Evolutionary conservation across 2,888 invertebrate species (phyloP), one percentile per base, ranked within the genome.

Genomic region (Clepsis dumicolana): DNA sequence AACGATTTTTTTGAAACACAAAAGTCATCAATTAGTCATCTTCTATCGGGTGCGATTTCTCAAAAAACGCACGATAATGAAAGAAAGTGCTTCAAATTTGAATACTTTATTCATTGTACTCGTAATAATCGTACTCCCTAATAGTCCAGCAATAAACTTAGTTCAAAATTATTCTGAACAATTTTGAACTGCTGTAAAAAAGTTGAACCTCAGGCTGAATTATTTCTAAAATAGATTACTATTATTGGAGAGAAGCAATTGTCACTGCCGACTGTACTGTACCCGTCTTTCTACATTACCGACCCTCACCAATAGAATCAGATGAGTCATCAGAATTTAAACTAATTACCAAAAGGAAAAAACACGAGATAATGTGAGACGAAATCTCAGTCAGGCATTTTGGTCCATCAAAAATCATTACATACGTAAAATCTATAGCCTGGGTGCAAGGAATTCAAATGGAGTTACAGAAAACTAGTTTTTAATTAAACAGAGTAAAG

Each of bases 271-370:
- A 53, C 68, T 59, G 57, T 68, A 68, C 53, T n/a, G n/a, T n/a
- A n/a, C 65, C 24, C n/a, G 53, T 70, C 53, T 27, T 53, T 29
- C 52, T 65, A 38, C 69, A 89, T 88, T 87, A 88, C 79, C 73
- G 74, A 72, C 75, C 70, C 74, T 77, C 57, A 80, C 89, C 88
- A 93, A 93, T 93, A 92, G 93, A 92, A 88, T 82, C 79, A 77
- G 79, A 84, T 93, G 93, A 93, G 81, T 92, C 92, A 92, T 91
- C 93, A 89, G 81, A 89, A 88, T 90, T 86, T 88, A 89, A 93
- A 92, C 93, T 92, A 93, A 93, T 93, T 93, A 93, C 90, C 72
- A 75, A 80, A 81, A 80, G 82, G 80, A 88, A 90, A 90, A 90
- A 89, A 78, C 76, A 75, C 78, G 78, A 75, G 78, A 79, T 86